Evolutionary conservation across 2,888 invertebrate genomes (phyloP).

Genomic region (Smittia aterrima): DNA sequence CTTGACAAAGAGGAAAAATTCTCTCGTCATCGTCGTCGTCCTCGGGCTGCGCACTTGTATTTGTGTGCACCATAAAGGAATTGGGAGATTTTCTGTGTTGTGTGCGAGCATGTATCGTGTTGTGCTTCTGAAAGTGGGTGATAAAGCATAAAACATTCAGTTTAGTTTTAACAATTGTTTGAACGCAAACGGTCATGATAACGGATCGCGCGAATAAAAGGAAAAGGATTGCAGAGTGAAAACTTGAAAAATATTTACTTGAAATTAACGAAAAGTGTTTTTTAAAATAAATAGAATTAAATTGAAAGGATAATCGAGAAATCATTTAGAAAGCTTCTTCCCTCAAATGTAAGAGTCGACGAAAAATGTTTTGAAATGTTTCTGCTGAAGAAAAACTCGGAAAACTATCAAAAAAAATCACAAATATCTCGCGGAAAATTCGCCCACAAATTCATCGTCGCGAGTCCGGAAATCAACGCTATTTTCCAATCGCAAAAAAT

Average conservation of each 20-base stretch:
- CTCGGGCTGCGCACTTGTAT: neutral
- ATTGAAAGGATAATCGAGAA: too few species aligned
- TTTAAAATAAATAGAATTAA: too few species aligned
- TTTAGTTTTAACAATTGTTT: conserved; percentile 42
- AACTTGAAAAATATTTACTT: conserved; percentile 1
- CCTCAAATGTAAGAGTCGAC: neutral
- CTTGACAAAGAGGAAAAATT: conserved; percentile 9
- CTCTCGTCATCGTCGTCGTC: neutral
- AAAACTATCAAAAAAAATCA: neutral
- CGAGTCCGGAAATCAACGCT: neutral
- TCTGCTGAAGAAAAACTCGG: neutral
- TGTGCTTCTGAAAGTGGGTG: conserved; percentile 34
- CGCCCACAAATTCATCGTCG: neutral
- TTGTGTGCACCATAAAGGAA: conserved; percentile 31
- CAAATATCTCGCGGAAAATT: neutral
- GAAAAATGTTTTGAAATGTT: neutral
- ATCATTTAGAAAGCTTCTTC: too few species aligned
- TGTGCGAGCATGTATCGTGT: conserved; percentile 19
- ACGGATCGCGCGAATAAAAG: conserved; percentile 1
- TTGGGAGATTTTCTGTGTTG: conserved; percentile 5
- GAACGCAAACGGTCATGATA: conserved; percentile 40
- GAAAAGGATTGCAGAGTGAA: conserved; percentile 13
- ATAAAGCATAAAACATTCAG: conserved; percentile 42
- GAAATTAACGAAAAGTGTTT: neutral
- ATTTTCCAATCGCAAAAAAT: conserved; percentile 22